These are phyloP conservation scores for Eurytoma californica DNA, from an alignment of 2,888 invertebrate genomes.

Conservation along the genomic window DNA sequence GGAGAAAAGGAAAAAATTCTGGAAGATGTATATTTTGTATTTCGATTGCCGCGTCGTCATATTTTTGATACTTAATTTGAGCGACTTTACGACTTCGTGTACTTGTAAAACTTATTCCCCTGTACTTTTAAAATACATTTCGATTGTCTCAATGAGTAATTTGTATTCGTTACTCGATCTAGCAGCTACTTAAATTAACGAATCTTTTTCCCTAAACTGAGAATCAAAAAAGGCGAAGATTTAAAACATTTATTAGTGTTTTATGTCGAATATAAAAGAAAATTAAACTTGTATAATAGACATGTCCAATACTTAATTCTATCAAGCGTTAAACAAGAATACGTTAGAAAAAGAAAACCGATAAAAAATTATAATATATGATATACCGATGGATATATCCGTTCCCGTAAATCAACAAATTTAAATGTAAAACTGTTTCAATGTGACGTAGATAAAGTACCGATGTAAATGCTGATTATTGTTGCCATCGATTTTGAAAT, in stretches of 20 bases:
- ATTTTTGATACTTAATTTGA: conserved; percentile 52
- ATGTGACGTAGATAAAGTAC: conserved; percentile 47
- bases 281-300: conserved; percentile 8
- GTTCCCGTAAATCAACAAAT: conserved; percentile 36
- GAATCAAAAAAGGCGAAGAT: background rate
- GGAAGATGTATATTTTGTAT: conserved; percentile 25
- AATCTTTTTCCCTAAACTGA: conserved; percentile 12
- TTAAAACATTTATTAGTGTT: conserved; percentile 43
- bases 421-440: conserved; percentile 54
- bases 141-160: conserved; percentile 22
- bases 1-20: background rate
- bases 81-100: background rate
- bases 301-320: conserved; percentile 41
- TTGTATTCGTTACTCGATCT: conserved; percentile 23
- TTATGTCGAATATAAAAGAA: conserved; percentile 49
- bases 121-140: conserved; percentile 18
- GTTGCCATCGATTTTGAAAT: conserved; percentile 51
- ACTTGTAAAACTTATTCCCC: background rate
- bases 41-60: conserved; percentile 15
- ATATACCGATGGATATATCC: conserved; percentile 42
- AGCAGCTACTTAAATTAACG: conserved; percentile 39
- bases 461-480: conserved; percentile 31
- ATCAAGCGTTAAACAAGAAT: conserved; percentile 38
- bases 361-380: conserved; percentile 25
- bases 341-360: conserved; percentile 11